Evolutionary conservation across 2,113 vertebrate genomes (phyloP), one percentile per base, ranked within the genome.

Genomic region (Mormyrus iriodes): DNA sequence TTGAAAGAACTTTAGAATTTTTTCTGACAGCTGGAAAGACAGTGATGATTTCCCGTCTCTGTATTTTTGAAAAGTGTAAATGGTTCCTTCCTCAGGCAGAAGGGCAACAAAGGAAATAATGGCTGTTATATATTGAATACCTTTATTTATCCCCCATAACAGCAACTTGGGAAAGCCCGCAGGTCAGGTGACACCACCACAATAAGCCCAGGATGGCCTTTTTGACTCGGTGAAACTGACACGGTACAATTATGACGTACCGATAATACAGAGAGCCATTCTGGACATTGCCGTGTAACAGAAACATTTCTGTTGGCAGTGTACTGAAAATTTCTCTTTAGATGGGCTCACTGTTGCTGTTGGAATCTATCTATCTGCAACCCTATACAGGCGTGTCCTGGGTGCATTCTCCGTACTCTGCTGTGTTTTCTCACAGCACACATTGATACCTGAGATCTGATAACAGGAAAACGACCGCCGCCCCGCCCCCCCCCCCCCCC

Each of bases 271-370:
- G 86, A 86, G 19, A 46, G 48, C 51, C 9, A 46, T 73, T 89
- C 51, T 87, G 85, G 85, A 90, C 69, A 82, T 44, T 21, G 24
- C 52, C 76, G 61, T 55, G 69, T 53, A 86, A 87, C 58, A 87
- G 84, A 87, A 86, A 87, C 89, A 89, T 87, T 86, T 89, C 89
- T 76, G 27, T 69, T 90, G 89, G 85, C 89, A 90, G 46, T 55
- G 12, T 24, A 24, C 27, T 87, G 89, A n/a, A 65, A 82, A 42
- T 79, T 79, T 90, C 65, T 87, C 85, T 55, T 90, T 87, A 61
- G 88, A 89, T 85, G 58, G 84, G 46, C 85, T 87, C 65, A 48
- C 88, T 49, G 83, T 89, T 44, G 53, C 84, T 76, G 52, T 89
- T 89, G 58, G 89, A 89, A 89, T 73, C 85, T 85, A n/a, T 53